Conservation (phyloP, 2,888 invertebrate species). For the Sepioteuthis lessoniana region DNA sequence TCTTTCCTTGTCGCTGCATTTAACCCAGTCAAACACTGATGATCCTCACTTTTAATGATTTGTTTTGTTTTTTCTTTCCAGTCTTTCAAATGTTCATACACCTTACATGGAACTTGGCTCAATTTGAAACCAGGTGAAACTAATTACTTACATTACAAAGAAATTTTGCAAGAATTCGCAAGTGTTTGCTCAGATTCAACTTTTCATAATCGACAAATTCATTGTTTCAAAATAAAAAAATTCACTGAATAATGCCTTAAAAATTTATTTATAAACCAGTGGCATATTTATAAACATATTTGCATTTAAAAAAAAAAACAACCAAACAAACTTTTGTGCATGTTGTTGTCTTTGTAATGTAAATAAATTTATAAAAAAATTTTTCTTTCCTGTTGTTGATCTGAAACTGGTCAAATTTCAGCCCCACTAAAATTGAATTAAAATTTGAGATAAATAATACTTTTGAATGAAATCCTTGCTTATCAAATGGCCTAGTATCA, state of each 20-base stretch:
- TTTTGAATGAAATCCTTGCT: too few species aligned
- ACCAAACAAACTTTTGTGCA: neutral
- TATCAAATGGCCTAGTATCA: too few species aligned
- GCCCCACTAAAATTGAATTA: too few species aligned
- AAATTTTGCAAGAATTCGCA: neutral
- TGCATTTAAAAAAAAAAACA: too few species aligned
- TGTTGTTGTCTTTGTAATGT: neutral
- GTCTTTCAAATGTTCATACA: neutral
- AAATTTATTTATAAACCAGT: neutral
- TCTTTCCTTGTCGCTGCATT: too few species aligned
- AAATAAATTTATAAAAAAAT: neutral
- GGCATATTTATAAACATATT: neutral
- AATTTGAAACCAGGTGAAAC: neutral
- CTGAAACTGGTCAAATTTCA: too few species aligned
- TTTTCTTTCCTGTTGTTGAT: neutral
- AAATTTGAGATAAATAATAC: too few species aligned
- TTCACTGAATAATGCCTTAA: neutral
- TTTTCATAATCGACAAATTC: neutral
- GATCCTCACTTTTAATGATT: neutral
- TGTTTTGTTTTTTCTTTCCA: neutral
- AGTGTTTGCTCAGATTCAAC: neutral
- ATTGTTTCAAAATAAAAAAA: neutral
- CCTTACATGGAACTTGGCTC: conserved; percentile 1
- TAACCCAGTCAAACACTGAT: too few species aligned
- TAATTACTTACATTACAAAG: neutral